These are phyloP conservation scores for Odontophorus gujanensis DNA, from an alignment of 2,113 vertebrate genomes.

Conservation along the genomic window DNA sequence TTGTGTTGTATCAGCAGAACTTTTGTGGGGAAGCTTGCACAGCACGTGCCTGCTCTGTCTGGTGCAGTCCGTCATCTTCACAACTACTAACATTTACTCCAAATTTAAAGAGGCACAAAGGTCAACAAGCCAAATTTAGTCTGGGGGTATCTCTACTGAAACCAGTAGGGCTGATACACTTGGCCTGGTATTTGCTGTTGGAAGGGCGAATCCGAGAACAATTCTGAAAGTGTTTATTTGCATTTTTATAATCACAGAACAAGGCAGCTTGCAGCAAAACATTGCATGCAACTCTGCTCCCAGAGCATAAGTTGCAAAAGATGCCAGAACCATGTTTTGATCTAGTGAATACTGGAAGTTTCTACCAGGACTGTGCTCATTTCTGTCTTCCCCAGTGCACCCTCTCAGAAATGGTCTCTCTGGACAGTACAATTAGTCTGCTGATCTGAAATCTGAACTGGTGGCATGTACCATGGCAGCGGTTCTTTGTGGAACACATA, in stretches of 20 bases:
- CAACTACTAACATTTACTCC: conserved; percentile 59
- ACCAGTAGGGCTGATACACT: neutral
- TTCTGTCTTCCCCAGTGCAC: neutral
- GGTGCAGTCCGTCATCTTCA: conserved; percentile 29
- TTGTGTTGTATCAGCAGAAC: conserved; percentile 71
- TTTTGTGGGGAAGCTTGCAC: conserved; percentile 55
- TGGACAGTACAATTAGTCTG: neutral
- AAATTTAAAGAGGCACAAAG: conserved; percentile 30
- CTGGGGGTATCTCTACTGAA: neutral
- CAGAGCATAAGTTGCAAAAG: neutral
- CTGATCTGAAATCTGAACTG: neutral
- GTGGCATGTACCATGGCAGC: too few species aligned
- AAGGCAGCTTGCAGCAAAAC: neutral
- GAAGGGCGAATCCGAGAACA: neutral
- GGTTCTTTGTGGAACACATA: neutral
- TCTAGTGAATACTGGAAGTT: neutral
- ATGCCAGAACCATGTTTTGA: neutral
- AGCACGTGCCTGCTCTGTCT: conserved; percentile 67
- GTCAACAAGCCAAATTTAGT: conserved; percentile 36
- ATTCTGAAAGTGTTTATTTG: neutral
- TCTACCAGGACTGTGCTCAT: neutral
- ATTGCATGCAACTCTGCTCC: neutral
- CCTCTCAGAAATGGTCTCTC: neutral
- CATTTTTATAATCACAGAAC: neutral
- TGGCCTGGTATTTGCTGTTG: conserved; percentile 8